Base-by-base conservation (phyloP, 1,140 invertebrate species). In the Antheraea pernyi region DNA sequence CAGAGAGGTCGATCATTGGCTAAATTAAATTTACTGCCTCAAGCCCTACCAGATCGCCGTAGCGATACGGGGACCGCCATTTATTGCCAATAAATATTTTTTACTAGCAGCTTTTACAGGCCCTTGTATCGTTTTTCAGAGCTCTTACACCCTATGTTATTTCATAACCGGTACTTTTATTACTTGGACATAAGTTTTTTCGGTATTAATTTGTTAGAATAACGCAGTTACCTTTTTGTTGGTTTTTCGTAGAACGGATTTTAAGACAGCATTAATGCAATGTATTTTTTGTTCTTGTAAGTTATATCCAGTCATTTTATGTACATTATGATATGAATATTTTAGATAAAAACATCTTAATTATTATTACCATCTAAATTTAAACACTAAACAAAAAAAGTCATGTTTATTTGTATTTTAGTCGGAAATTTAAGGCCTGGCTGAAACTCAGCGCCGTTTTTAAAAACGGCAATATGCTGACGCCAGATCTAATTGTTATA, bases 41-140 rank as follows among this genome's bases (percentile, higher is more conserved):
- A 76, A 75, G 74, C 70, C 72, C 71, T 71, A 67, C 76, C 73
- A 77, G 73, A 78, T 82, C 80, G 72, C 68, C 71, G 72, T 77
- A 77, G 79, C 76, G 76, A 78, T 80, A 72, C 66, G 73, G 37
- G 74, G 71, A 72, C 65, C 73, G 71, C 76, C 76, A 78, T 82
- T 80, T 82, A 82, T 80, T 72, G 75, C 59, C 75, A 77, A 82
- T 82, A 82, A 82, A 82, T 82, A 82, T 82, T 77, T 80, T 78
- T 82, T 82, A 82, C 76, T 77, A 69, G 74, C 75, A 71, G 72
- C 75, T 71, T 82, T 78, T 78, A 80, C 78, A 75, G 66, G 72
- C 68, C 66, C 67, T 72, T 60, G 62, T 72, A 73, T 75, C 73
- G 71, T 76, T 76, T 73, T 68, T 70, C 61, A 59, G 61, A 46